A percentile compares a stretch with the other conserved stretches of the same genome.
Evolutionary conservation across 30 jellyfish, hydroid and myxozoan species (phyloP).

Genomic region (Hydra vulgaris): DNA sequence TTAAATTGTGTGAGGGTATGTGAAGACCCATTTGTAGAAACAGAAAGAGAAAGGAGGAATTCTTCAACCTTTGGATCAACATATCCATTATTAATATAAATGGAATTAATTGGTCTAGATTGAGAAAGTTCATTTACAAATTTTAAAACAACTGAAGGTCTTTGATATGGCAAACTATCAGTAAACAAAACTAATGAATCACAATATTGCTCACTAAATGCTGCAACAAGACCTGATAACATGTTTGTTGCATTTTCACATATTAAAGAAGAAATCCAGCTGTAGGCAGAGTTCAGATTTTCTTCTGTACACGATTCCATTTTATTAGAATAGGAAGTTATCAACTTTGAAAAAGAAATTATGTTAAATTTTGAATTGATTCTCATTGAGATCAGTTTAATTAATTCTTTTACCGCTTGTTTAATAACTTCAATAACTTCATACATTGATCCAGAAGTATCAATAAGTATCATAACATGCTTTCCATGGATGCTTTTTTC

Average conservation of each 20-base stretch:
- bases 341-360: conserved; percentile 41
- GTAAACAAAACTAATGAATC: conserved; percentile 47
- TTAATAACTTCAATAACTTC: conserved; percentile 25
- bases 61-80: conserved; percentile 33
- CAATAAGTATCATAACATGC: conserved; percentile 42
- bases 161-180: conserved; percentile 54
- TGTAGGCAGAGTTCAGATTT: conserved; percentile 32
- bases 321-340: conserved; percentile 33
- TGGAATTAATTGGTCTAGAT: conserved; percentile 42
- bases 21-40: conserved; percentile 36
- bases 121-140: conserved; percentile 18
- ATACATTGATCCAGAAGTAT: conserved; percentile 64
- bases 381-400: conserved; percentile 13
- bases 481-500: conserved; percentile 28
- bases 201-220: conserved; percentile 32
- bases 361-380: conserved; percentile 43
- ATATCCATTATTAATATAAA: conserved; percentile 32
- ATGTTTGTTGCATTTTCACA: conserved; percentile 47
- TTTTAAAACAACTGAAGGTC: conserved; percentile 38
- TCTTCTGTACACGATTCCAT: conserved; percentile 43
- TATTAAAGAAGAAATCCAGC: conserved; percentile 44
- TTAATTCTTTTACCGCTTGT: conserved; percentile 26
- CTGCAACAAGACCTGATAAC: conserved; percentile 44
- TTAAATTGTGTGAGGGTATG: conserved; percentile 12
- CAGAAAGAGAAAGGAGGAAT: conserved; percentile 31